These are phyloP conservation scores for Oxystoma pomonae DNA, from an alignment of 2,888 invertebrate species.

Conservation along the genomic window DNA sequence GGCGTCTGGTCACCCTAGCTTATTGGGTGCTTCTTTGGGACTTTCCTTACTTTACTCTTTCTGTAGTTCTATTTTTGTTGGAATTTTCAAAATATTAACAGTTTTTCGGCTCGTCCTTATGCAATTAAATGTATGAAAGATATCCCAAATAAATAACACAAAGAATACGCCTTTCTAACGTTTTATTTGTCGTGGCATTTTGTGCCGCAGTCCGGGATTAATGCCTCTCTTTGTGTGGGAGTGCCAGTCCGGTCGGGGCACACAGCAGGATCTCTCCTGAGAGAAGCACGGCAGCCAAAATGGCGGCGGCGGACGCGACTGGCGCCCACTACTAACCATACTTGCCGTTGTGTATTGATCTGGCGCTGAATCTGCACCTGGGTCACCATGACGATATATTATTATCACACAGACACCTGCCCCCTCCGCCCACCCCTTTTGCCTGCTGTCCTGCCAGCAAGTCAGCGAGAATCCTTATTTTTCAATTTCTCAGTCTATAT, in stretches of 20 bases:
- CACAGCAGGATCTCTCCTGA: constrained; percentile 41
- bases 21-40: too few species aligned
- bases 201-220: neutral
- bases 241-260: neutral
- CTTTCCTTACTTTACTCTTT: too few species aligned
- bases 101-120: too few species aligned
- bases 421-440: neutral
- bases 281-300: constrained; percentile 30
- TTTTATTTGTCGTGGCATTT: neutral
- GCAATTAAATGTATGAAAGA: too few species aligned
- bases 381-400: constrained; percentile 42
- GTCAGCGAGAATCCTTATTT: neutral
- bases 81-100: too few species aligned
- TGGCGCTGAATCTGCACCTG: constrained; percentile 42
- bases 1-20: too few species aligned
- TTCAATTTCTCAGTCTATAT: neutral
- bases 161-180: neutral
- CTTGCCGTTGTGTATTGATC: constrained; percentile 34
- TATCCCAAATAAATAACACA: too few species aligned
- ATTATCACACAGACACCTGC: constrained; percentile 40
- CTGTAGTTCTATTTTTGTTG: too few species aligned
- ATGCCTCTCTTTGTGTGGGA: neutral
- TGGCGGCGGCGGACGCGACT: constrained; percentile 39
- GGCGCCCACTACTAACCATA: constrained; percentile 40
- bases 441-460: neutral